Percentiles rank a stretch among this genome's conserved stretches.
These are phyloP conservation scores for Zaprionus gabonicus DNA, from an alignment of 1,140 invertebrate genomes.

Conservation along the genomic window DNA sequence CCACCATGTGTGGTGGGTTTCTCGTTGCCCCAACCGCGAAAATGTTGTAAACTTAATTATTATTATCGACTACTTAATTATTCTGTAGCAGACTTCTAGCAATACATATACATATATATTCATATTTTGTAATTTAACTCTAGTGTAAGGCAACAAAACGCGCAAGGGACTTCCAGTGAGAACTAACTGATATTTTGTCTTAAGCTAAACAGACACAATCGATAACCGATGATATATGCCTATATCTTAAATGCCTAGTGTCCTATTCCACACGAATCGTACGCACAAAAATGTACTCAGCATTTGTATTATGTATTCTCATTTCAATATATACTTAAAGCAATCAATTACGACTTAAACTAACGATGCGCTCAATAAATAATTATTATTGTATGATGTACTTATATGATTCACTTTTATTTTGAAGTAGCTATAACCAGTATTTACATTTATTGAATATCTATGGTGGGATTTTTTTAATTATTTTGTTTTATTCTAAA, in stretches of 20 bases:
- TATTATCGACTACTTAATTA: slow-evolving; percentile 72
- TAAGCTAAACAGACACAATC: not conserved
- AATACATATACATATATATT: slow-evolving; percentile 4
- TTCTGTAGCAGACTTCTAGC: slow-evolving; percentile 46
- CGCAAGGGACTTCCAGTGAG: slow-evolving; percentile 82
- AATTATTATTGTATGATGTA: slow-evolving; percentile 41
- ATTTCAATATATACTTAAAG: slow-evolving; percentile 72
- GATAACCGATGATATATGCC: not conserved
- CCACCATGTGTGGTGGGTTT: not conserved
- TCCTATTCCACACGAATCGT: slow-evolving; percentile 21
- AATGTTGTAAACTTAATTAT: slow-evolving; percentile 75
- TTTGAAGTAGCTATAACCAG: not conserved
- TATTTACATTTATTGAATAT: too few species aligned
- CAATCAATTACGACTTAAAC: slow-evolving; percentile 68
- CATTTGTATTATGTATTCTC: slow-evolving; percentile 57
- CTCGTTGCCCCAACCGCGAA: slow-evolving; percentile 24
- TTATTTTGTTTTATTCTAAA: too few species aligned
- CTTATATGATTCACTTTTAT: not conserved
- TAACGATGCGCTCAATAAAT: slow-evolving; percentile 70
- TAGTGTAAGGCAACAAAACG: slow-evolving; percentile 56
- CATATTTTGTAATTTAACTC: slow-evolving; percentile 15
- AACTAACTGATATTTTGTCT: slow-evolving; percentile 64
- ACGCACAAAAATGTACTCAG: slow-evolving; percentile 47
- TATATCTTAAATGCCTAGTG: slow-evolving; percentile 8
- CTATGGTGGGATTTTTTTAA: too few species aligned